Evolutionary conservation across 2,888 invertebrate genomes (phyloP).

Genomic region (Herminia tarsipennalis): DNA sequence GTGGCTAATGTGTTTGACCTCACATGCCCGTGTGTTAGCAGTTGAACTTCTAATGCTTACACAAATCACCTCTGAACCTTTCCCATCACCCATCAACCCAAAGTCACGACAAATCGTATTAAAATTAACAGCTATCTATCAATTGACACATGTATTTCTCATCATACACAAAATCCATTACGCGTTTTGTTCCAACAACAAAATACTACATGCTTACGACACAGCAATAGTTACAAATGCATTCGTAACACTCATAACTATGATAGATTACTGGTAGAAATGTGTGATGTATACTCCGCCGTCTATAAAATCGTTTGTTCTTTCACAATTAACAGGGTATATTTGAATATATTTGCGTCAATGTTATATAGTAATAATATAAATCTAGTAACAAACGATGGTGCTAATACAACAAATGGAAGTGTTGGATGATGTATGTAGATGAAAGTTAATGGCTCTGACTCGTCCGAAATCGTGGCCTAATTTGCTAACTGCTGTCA

Average conservation of each 20-base stretch:
- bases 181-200: slow-evolving; percentile 43
- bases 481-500: slow-evolving; percentile 30
- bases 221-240: slow-evolving; percentile 44
- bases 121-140: slow-evolving; percentile 74
- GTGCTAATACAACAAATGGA: slow-evolving; percentile 63
- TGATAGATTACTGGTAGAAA: slow-evolving; percentile 52
- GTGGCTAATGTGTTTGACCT: slow-evolving; percentile 84
- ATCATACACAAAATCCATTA: slow-evolving; percentile 57
- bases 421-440: slow-evolving; percentile 49
- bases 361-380: slow-evolving; percentile 68
- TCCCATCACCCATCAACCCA: slow-evolving; percentile 78
- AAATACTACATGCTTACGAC: slow-evolving; percentile 35
- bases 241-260: slow-evolving; percentile 42
- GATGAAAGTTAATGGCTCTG: slow-evolving; percentile 62
- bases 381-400: slow-evolving; percentile 73
- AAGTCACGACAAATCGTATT: slow-evolving; percentile 83
- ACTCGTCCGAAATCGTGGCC: slow-evolving; percentile 39
- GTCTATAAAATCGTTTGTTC: slow-evolving; percentile 71
- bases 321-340: slow-evolving; percentile 77
- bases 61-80: slow-evolving; percentile 76
- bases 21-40: slow-evolving; percentile 75
- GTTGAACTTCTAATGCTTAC: slow-evolving; percentile 80
- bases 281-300: slow-evolving; percentile 73
- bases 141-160: slow-evolving; percentile 58
- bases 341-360: slow-evolving; percentile 82